phyloP scores from a whole-genome alignment of 2,113 vertebrate genomes.

The Anthoscopus minutus region DNA sequence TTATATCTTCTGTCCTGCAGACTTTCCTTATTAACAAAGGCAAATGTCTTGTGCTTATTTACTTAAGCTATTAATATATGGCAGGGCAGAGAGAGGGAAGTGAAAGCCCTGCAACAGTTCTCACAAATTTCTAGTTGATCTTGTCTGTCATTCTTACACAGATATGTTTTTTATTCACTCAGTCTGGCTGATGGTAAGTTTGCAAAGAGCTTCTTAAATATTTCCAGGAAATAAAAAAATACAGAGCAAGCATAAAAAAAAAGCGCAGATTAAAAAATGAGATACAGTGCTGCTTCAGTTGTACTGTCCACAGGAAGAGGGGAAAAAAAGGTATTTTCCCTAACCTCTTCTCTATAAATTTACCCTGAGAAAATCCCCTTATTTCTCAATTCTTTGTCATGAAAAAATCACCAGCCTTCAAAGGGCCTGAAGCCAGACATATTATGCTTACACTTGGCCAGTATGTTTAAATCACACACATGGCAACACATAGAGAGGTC shows the following conservation, averaged over 20 bases:
- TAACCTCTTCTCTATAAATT: not conserved
- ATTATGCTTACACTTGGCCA: not conserved
- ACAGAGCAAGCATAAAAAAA: not conserved
- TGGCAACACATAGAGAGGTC: not conserved
- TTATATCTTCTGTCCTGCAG: not conserved
- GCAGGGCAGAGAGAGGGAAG: not conserved
- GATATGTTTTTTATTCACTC: not conserved
- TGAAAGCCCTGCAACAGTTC: not conserved
- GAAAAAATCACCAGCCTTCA: not conserved
- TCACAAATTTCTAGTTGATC: not conserved
- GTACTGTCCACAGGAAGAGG: not conserved
- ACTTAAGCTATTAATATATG: not conserved
- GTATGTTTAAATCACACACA: not conserved
- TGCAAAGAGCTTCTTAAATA: not conserved
- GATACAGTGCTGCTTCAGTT: not conserved
- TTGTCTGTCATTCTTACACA: not conserved
- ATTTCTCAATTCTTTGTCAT: not conserved
- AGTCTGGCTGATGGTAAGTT: not conserved
- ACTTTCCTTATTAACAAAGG: not conserved
- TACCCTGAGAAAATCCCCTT: not conserved
- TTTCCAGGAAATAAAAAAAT: not conserved
- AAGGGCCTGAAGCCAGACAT: not conserved
- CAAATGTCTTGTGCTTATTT: not conserved
- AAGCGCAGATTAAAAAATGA: not conserved
- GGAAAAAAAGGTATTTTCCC: not conserved